phyloP scores from a whole-genome alignment of 2,113 vertebrate species.

The Lagopus leucura region DNA sequence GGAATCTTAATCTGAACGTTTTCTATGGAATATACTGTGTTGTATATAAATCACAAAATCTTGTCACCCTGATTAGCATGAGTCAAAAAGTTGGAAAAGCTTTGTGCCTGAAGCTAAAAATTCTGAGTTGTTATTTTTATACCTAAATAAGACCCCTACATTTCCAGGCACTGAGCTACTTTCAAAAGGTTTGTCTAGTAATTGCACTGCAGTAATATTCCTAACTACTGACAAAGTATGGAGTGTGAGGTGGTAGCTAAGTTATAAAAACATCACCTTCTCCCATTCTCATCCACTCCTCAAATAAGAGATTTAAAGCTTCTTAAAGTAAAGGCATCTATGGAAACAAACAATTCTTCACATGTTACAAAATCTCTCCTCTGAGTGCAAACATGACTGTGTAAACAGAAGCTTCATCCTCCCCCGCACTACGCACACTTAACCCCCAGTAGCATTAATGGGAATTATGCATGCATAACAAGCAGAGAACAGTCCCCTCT shows the following conservation, averaged over 20 bases:
- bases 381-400: neutral
- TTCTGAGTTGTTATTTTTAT: neutral
- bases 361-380: neutral
- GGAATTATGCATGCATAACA: conserved; percentile 72
- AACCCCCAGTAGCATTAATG: conserved; percentile 61
- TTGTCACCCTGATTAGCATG: neutral
- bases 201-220: neutral
- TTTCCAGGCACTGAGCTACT: neutral
- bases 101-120: neutral
- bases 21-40: conserved; percentile 12
- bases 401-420: conserved; percentile 10
- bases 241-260: neutral
- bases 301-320: neutral
- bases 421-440: conserved; percentile 2
- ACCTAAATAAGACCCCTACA: neutral
- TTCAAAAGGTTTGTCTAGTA: neutral
- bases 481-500: conserved; percentile 47
- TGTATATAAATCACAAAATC: conserved; percentile 22
- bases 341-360: neutral
- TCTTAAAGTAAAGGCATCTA: neutral
- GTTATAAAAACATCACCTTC: neutral
- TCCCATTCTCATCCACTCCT: neutral
- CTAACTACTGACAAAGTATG: neutral
- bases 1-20: conserved; percentile 57
- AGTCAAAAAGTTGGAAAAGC: neutral